A percentile compares a stretch with the other conserved stretches of the same genome.
Evolutionary conservation across 2,797 vertebrate species (phyloP).

Genomic region (Coranthus polyacanthus): DNA sequence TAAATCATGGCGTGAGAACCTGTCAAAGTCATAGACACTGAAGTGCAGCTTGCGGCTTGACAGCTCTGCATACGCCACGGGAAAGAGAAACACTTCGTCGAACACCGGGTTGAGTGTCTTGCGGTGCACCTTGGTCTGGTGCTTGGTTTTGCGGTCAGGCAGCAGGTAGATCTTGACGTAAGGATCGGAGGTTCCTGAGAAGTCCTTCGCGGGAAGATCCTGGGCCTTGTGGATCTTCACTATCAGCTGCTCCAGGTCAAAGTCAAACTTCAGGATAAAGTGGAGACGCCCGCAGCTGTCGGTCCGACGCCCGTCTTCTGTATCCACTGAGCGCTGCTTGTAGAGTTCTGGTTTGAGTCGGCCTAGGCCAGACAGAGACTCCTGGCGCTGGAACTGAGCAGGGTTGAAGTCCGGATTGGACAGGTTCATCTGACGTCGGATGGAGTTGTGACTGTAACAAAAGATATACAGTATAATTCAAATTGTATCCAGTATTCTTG

Average conservation of each 20-base stretch:
- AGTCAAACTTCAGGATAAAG: slow-evolving; percentile 97
- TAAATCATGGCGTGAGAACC: slow-evolving; percentile 97
- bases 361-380: slow-evolving; percentile 92
- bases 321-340: slow-evolving; percentile 95
- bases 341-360: slow-evolving; percentile 97
- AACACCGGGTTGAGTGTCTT: slow-evolving; percentile 98
- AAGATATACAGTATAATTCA: not conserved
- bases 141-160: slow-evolving; percentile 98
- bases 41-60: slow-evolving; percentile 95
- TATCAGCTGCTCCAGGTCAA: slow-evolving; percentile 96
- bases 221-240: slow-evolving; percentile 97
- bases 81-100: slow-evolving; percentile 98
- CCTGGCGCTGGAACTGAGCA: slow-evolving; percentile 96
- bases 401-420: slow-evolving; percentile 97
- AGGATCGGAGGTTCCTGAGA: slow-evolving; percentile 97
- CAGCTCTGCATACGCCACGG: slow-evolving; percentile 93
- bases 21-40: slow-evolving; percentile 98
- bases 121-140: slow-evolving; percentile 99
- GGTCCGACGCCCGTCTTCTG: slow-evolving; percentile 87
- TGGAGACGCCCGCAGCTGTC: slow-evolving; percentile 93
- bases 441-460: slow-evolving; percentile 92
- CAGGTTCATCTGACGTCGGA: slow-evolving; percentile 96
- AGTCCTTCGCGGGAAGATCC: slow-evolving; percentile 97
- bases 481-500: not conserved
- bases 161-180: slow-evolving; percentile 99